These are phyloP conservation scores for Glossosoma conforme DNA, from an alignment of 1,140 invertebrate genomes.

Conservation along the genomic window DNA sequence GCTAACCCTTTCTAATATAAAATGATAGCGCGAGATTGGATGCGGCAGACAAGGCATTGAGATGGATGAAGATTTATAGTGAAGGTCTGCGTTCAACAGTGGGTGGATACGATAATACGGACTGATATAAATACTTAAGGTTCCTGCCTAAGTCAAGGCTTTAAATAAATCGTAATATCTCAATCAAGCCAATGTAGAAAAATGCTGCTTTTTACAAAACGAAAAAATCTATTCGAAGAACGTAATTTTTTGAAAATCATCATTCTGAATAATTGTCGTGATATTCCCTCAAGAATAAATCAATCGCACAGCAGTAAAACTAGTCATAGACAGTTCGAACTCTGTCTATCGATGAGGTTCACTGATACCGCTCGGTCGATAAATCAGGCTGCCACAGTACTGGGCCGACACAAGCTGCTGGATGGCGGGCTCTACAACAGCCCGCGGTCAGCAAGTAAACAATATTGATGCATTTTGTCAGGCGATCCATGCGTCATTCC, in stretches of 20 bases:
- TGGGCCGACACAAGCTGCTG: neutral
- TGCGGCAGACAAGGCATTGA: too few species aligned
- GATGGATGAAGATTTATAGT: too few species aligned
- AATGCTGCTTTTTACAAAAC: neutral
- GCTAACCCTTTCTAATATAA: too few species aligned
- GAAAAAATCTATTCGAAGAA: too few species aligned
- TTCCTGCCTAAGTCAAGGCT: too few species aligned
- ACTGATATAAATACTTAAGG: too few species aligned
- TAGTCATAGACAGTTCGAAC: constrained; percentile 1
- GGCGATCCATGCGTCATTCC: constrained; percentile 2
- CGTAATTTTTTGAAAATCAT: constrained; percentile 4
- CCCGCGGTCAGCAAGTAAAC: neutral
- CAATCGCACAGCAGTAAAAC: neutral
- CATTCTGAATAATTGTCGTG: neutral
- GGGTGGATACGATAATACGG: too few species aligned
- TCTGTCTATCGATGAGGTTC: neutral
- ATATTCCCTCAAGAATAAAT: constrained; percentile 2
- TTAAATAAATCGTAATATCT: too few species aligned
- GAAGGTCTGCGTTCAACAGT: too few species aligned
- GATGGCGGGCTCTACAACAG: neutral
- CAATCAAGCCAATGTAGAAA: too few species aligned
- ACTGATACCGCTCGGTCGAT: neutral
- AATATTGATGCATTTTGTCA: constrained; percentile 15
- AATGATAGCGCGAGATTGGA: too few species aligned
- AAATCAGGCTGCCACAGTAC: neutral